Conservation (phyloP, 2,888 invertebrate species). For the Calameuta pallipes region DNA sequence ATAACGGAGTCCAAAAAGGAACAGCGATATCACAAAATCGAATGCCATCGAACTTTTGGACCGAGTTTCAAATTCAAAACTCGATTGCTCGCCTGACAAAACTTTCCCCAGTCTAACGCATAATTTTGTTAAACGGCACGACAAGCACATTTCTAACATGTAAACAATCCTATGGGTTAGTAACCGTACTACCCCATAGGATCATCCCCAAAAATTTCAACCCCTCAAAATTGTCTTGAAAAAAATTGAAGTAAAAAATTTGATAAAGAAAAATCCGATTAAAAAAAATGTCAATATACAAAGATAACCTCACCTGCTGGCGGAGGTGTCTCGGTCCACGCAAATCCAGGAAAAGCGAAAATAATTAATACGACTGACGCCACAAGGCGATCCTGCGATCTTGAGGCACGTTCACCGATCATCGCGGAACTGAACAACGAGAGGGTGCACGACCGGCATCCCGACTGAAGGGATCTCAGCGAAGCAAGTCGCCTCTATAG, state of each 20-base stretch:
- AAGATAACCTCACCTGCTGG: conserved; percentile 34
- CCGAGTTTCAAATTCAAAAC: not conserved
- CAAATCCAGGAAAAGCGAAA: conserved; percentile 36
- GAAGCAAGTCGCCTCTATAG: conserved; percentile 20
- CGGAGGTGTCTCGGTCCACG: conserved; percentile 33
- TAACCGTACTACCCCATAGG: not conserved
- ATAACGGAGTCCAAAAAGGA: not conserved
- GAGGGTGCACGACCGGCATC: conserved; percentile 63
- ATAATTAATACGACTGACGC: conserved; percentile 24
- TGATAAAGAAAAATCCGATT: not conserved
- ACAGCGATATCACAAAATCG: not conserved
- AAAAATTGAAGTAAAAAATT: not conserved
- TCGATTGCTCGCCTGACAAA: not conserved
- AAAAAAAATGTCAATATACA: not conserved
- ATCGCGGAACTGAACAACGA: conserved; percentile 54
- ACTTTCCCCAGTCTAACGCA: not conserved
- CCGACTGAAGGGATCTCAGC: conserved; percentile 59
- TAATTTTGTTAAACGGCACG: not conserved
- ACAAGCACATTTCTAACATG: not conserved
- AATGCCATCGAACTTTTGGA: not conserved
- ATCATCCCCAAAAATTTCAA: not conserved
- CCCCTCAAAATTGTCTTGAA: not conserved
- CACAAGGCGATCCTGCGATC: conserved; percentile 20
- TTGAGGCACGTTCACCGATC: conserved; percentile 52
- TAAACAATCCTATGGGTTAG: not conserved